These are phyloP conservation scores for Dryoscopus gambensis DNA, from an alignment of 2,113 vertebrate species.

Conservation along the genomic window DNA sequence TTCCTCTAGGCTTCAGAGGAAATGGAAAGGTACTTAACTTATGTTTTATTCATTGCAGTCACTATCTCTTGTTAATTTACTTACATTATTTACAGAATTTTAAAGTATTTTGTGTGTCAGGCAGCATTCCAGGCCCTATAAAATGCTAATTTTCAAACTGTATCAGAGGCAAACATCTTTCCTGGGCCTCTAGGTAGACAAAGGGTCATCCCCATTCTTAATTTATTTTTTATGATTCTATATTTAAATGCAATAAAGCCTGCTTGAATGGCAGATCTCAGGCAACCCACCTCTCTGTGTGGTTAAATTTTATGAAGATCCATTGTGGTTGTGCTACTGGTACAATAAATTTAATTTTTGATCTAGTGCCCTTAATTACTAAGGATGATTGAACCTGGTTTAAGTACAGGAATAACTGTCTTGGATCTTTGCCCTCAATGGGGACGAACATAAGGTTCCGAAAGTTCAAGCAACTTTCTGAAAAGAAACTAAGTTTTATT, in stretches of 20 bases:
- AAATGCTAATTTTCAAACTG: conserved; percentile 60
- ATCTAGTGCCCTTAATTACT: conserved; percentile 33
- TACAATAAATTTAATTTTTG: conserved; percentile 41
- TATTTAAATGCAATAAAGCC: conserved; percentile 49
- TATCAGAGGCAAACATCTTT: conserved; percentile 59
- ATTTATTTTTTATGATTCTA: conserved; percentile 63
- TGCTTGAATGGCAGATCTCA: conserved; percentile 26
- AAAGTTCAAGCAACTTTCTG: conserved; percentile 37
- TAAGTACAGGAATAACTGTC: neutral
- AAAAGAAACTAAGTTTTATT: conserved; percentile 15
- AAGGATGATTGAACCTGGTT: conserved; percentile 20
- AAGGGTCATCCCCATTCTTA: conserved; percentile 47
- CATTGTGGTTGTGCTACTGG: conserved; percentile 12
- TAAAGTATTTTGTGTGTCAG: conserved; percentile 60
- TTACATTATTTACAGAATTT: conserved; percentile 73
- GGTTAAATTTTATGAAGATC: conserved; percentile 23
- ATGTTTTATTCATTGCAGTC: conserved; percentile 65
- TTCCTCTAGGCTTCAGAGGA: conserved; percentile 33
- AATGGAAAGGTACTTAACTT: conserved; percentile 42
- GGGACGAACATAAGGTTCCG: neutral
- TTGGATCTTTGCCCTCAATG: conserved; percentile 10
- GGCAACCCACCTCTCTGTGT: neutral
- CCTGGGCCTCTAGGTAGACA: conserved; percentile 19
- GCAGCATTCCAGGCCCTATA: conserved; percentile 44
- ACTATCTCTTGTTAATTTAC: conserved; percentile 66